Conservation (phyloP, 2,888 invertebrate genomes). For the Stramonita haemastoma region DNA sequence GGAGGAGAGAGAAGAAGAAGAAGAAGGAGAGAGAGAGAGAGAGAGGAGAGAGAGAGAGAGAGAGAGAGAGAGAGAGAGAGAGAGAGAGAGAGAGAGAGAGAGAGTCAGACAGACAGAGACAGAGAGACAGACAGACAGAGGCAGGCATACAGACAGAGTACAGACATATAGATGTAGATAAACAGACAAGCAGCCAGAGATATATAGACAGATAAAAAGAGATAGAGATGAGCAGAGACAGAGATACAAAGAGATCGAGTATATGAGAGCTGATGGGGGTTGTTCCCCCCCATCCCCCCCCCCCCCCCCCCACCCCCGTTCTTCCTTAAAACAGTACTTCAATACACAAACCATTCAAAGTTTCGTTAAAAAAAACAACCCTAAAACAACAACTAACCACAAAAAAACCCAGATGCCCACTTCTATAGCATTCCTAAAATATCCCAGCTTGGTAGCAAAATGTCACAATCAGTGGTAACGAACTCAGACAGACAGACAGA, state of each 20-base stretch:
- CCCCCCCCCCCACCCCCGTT: too few species aligned
- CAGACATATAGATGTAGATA: neutral
- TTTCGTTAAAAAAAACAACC: too few species aligned
- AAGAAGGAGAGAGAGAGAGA: neutral
- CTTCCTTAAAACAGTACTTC: too few species aligned
- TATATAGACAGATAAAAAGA: neutral
- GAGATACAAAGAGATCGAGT: neutral
- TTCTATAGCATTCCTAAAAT: too few species aligned
- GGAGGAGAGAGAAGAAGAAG: neutral
- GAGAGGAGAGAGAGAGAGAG: neutral
- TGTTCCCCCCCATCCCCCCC: too few species aligned
- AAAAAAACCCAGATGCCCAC: neutral
- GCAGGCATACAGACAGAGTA: neutral
- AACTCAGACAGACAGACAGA: neutral
- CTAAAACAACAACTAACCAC: neutral
- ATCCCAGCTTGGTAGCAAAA: too few species aligned
- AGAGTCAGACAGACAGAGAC: neutral
- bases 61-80: neutral
- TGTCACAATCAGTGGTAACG: too few species aligned
- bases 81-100: slow-evolving; percentile 7
- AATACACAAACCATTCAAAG: too few species aligned
- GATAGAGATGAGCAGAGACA: neutral
- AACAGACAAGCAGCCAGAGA: neutral
- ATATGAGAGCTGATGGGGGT: neutral
- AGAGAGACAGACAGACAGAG: neutral